Evolutionary conservation across 2,888 invertebrate genomes (phyloP).

Genomic region (Drosophila histrio): DNA sequence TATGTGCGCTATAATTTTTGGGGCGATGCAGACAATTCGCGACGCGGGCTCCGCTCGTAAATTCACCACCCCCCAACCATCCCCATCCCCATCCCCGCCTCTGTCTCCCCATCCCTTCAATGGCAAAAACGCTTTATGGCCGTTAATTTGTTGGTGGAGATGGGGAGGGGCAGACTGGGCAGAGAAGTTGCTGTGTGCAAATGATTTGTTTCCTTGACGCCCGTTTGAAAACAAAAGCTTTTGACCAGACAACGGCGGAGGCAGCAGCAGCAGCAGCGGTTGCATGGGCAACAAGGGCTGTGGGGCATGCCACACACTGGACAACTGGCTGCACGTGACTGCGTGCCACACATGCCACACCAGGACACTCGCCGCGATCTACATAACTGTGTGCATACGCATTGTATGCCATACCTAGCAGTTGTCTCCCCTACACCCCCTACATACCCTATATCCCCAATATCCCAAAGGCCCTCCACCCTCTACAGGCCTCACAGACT

Average conservation of each 20-base stretch:
- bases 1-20: conserved; percentile 79
- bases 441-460: background rate
- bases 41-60: conserved; percentile 57
- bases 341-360: conserved; percentile 67
- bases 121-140: conserved; percentile 73
- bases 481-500: background rate
- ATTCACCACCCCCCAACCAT: conserved; percentile 35
- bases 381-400: conserved; percentile 44
- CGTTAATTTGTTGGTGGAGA: conserved; percentile 68
- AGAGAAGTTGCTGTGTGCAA: conserved; percentile 60
- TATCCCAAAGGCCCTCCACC: background rate
- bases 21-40: conserved; percentile 56
- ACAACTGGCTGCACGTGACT: conserved; percentile 65
- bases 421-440: background rate
- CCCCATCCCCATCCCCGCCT: background rate
- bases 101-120: background rate
- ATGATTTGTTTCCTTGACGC: conserved; percentile 82
- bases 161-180: background rate
- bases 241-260: conserved; percentile 55
- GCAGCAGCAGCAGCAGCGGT: background rate
- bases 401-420: conserved; percentile 25
- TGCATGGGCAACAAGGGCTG: background rate
- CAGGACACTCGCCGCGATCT: conserved; percentile 18
- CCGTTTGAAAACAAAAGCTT: conserved; percentile 75
- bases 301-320: conserved; percentile 19